Base-by-base conservation (phyloP, 2,888 invertebrate species). In the Amphipoea lucens region DNA sequence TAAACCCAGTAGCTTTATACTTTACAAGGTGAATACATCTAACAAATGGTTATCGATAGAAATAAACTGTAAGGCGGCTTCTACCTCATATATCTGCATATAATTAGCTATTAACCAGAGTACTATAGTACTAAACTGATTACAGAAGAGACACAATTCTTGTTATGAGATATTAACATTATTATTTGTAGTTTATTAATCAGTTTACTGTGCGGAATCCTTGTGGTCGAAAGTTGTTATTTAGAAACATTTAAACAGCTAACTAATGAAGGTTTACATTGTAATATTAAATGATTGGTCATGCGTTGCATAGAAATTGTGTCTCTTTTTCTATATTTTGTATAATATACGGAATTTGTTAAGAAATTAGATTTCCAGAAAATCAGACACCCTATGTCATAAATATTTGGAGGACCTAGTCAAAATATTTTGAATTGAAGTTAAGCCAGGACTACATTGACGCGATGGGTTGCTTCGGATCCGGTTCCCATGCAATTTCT, bases 41-140 rank as follows among this genome's bases (percentile, higher is more conserved):
- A 69, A 76, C 71, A 69, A 83, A 83, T 67, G 65, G 73, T 63
- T 77, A 82, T 75, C 63, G 75, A 80, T 83, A 77, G 60, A 71
- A 77, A 82, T 87, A 82, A 85, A 82, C 67, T 79, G 6, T 57
- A 17, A 62, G 29, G 69, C 45, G 36, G 84, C 77, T 68, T 67
- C 76, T 78, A 29, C 51, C 78, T 85, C 83, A 74, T 87, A 83
- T 81, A 67, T 87, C 76, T 71, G 68, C 40, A 80, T 42, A 72
- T 82, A 87, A 87, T 87, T 87, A 83, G 62, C 85, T 60, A 79
- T 83, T 80, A 87, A 81, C 62, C 9, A 69, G 62, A 51, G n/a
- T 63, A 45, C 57, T 70, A n/a, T 23, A 14, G 45, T 54, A 67
- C 69, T 66, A 42, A 76, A 86, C 78, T 74, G 80, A 86, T 81